Evolutionary conservation across 2,888 invertebrate species (phyloP), one percentile per base, ranked within the genome.

Genomic region (Coleophora deauratella): DNA sequence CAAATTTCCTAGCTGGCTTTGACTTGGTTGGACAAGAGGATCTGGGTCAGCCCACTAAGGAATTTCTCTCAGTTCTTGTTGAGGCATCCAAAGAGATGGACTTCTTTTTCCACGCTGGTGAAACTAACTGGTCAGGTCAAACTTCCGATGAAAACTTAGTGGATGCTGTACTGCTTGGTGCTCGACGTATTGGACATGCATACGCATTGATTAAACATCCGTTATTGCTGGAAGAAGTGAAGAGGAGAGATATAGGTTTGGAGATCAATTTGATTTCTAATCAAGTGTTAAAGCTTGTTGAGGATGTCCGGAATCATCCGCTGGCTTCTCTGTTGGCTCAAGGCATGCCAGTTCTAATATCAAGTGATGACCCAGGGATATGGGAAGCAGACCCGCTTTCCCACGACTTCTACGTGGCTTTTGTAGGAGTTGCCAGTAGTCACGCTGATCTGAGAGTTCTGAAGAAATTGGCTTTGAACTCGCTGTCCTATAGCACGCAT

Each of bases 11-110:
- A n/a, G 91, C 90, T 10, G 95, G 94, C 9, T 93, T 94, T 49
- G 95, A 95, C 78, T 81, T 95, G 44, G 93, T 94, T 0, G 94
- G 94, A 0, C 93, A 93, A 59, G 95, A 95, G 71, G 94, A 95
- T 57, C 72, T 87, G 41, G 93, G 93, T 0, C 61, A 72, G 14
- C 89, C 92, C 0, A 70, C 91, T 0, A 72, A 82, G 31, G 78
- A 89, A 1, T 92, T 90, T 53, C 62, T 89, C 0, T 70, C 88
- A 0, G 75, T 88, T 47, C 58, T 94, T 4, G 57, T 84, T 8
- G 58, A 75, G 33, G 64, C 86, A 11, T 69, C 84, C 0, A 66
- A 85, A 0, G 67, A 86, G 3, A 67, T 93, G 4, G 84, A 90
- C 40, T 91, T 89, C 54, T 93, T 90, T 58, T 92, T 94, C 49